Conservation (phyloP, 2,888 invertebrate genomes). For the Philereme transversata region DNA sequence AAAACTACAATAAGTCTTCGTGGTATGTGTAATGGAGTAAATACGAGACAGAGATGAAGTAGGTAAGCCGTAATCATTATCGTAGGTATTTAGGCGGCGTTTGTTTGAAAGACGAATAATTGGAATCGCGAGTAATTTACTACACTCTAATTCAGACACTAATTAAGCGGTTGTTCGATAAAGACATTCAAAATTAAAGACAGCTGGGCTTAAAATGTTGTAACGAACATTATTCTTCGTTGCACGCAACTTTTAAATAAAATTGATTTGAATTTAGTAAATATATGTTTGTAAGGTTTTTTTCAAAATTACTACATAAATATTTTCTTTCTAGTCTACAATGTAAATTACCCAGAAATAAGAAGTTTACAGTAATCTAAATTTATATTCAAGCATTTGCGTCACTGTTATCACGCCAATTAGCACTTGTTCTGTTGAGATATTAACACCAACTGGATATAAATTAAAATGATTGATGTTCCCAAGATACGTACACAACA, state of each 20-base stretch:
- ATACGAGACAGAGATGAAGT: slow-evolving; percentile 9
- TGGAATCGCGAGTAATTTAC: slow-evolving; percentile 31
- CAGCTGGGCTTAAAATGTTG: neutral
- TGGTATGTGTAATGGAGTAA: no score
- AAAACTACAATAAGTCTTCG: no score
- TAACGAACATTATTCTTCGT: neutral
- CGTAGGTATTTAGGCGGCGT: slow-evolving; percentile 14
- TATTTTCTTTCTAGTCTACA: neutral
- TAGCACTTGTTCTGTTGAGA: slow-evolving; percentile 7
- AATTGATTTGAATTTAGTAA: neutral
- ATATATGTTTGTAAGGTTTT: neutral
- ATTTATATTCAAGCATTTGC: slow-evolving; percentile 17
- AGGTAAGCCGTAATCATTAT: slow-evolving; percentile 26
- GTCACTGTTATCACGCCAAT: slow-evolving; percentile 17
- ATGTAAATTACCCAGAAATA: slow-evolving; percentile 20
- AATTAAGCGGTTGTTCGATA: slow-evolving; percentile 28
- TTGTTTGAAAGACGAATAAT: slow-evolving; percentile 32
- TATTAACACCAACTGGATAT: slow-evolving; percentile 3
- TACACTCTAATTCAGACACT: slow-evolving; percentile 29
- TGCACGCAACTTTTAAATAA: neutral
- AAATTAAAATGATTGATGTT: neutral
- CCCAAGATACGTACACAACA: neutral
- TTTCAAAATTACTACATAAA: neutral
- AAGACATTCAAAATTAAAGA: slow-evolving; percentile 16
- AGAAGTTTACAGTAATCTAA: slow-evolving; percentile 23